These are phyloP conservation scores for Bembecia ichneumoniformis DNA, from an alignment of 2,888 invertebrate species.

Conservation along the genomic window DNA sequence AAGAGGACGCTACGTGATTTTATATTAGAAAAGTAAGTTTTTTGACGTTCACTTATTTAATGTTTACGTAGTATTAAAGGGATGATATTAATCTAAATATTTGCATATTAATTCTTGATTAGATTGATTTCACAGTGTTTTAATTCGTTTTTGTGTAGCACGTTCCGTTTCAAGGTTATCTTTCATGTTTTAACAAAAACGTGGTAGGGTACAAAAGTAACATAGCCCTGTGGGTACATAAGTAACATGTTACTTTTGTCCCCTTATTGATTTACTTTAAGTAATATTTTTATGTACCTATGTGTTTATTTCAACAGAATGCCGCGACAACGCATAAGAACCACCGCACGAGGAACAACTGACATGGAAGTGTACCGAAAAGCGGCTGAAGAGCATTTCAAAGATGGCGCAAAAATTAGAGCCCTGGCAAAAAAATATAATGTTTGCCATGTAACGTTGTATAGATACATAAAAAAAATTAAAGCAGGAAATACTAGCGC, in stretches of 20 bases:
- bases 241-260: constrained; percentile 10
- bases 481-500: constrained; percentile 11
- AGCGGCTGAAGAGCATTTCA: constrained; percentile 7
- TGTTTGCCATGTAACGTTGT: constrained; percentile 11
- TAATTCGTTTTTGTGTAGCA: too few species aligned
- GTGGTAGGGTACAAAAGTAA: constrained; percentile 6
- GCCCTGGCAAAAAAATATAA: constrained; percentile 13
- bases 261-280: constrained; percentile 1
- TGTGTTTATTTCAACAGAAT: constrained; percentile 1
- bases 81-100: not conserved
- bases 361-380: constrained; percentile 9
- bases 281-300: not conserved
- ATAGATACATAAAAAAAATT: constrained; percentile 6
- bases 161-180: too few species aligned
- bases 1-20: not conserved
- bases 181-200: too few species aligned
- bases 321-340: too few species aligned
- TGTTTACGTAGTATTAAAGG: too few species aligned
- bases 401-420: constrained; percentile 7
- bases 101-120: not conserved
- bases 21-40: not conserved
- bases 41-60: not conserved
- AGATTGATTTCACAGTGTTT: not conserved
- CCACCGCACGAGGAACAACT: constrained; percentile 5
- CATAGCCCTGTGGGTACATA: constrained; percentile 5